Conservation (phyloP, 2,888 invertebrate genomes). For the Trichacis sp. region DNA sequence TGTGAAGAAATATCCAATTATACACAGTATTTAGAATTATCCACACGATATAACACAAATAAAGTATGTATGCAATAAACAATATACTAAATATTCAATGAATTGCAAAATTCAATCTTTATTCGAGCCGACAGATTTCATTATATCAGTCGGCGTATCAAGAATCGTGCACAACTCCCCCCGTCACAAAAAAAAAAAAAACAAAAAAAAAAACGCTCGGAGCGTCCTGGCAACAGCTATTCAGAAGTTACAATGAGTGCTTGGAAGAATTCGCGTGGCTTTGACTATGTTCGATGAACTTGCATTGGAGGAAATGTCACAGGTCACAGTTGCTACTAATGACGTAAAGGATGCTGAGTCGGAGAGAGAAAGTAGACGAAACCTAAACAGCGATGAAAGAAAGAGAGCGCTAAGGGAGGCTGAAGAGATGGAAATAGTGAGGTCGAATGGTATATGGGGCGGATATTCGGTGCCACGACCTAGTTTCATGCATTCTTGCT, state of each 20-base stretch:
- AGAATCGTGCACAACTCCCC: no score
- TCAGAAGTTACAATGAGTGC: not conserved
- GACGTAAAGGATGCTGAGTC: slow-evolving; percentile 47
- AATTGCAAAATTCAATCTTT: no score
- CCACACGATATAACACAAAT: no score
- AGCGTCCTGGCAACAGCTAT: not conserved
- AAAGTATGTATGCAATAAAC: no score
- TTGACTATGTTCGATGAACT: slow-evolving; percentile 23
- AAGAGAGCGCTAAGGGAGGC: slow-evolving; percentile 33
- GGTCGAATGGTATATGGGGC: slow-evolving; percentile 60
- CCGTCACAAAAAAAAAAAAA: no score
- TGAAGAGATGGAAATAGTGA: slow-evolving; percentile 32
- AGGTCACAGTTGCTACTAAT: slow-evolving; percentile 44
- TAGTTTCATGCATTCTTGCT: slow-evolving; percentile 48
- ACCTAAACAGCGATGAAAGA: slow-evolving; percentile 17
- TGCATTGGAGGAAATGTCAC: slow-evolving; percentile 34
- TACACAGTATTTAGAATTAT: no score
- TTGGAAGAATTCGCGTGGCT: not conserved
- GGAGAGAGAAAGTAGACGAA: slow-evolving; percentile 19
- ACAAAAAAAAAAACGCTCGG: no score
- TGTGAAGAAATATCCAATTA: no score
- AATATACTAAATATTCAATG: no score
- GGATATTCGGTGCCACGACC: slow-evolving; percentile 63
- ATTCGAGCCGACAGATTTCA: no score
- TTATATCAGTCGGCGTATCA: no score